Conservation (phyloP, 2,113 vertebrate genomes). For the Piprites chloris region DNA sequence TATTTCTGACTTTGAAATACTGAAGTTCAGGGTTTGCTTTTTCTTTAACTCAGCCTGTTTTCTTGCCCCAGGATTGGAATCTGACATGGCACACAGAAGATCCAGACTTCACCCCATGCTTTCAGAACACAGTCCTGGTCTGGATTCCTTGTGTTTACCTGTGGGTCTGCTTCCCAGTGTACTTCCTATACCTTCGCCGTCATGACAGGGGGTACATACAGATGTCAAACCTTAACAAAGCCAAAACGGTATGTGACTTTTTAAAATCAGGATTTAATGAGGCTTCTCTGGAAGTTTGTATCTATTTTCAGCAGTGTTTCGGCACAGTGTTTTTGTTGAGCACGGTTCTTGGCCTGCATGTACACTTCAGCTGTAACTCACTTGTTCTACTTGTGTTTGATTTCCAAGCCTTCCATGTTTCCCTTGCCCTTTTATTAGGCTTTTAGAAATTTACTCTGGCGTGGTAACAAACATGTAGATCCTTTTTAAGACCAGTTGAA, state of each 20-base stretch:
- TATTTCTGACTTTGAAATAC: neutral
- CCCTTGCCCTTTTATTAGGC: neutral
- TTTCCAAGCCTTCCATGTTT: neutral
- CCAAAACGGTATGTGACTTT: conserved; percentile 83
- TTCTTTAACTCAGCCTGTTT: neutral
- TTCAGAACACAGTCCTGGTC: conserved; percentile 89
- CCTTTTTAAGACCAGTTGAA: neutral
- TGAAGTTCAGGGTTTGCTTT: neutral
- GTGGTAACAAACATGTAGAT: neutral
- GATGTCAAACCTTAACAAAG: conserved; percentile 91
- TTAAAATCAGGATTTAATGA: rapidly evolving
- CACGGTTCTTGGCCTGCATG: neutral
- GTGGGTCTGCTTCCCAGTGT: conserved; percentile 86
- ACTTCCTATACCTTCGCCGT: conserved; percentile 80
- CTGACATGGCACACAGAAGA: conserved; percentile 83
- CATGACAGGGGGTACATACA: conserved; percentile 89
- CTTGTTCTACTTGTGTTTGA: neutral
- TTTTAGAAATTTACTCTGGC: neutral
- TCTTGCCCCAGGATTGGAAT: conserved; percentile 85
- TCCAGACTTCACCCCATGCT: conserved; percentile 91
- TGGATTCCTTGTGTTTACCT: conserved; percentile 92
- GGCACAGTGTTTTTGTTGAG: neutral
- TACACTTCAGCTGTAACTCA: neutral
- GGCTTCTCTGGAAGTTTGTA: neutral
- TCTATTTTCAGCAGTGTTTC: neutral